A percentile compares a stretch with the other conserved stretches of the same genome.
These are phyloP conservation scores for Whitmania pigra DNA, from an alignment of 1,140 invertebrate genomes.

Conservation along the genomic window DNA sequence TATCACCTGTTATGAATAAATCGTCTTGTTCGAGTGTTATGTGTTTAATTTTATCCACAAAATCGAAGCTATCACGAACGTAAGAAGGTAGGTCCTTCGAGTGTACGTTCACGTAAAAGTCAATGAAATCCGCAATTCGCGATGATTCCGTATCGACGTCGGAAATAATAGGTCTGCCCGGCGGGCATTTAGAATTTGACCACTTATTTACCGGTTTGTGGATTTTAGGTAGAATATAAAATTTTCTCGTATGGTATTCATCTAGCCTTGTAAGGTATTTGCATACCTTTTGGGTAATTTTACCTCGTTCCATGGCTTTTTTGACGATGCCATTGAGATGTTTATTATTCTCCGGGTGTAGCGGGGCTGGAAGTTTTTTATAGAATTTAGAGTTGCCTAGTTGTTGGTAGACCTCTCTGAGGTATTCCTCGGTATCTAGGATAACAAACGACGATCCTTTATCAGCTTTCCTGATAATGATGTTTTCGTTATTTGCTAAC, in stretches of 20 bases:
- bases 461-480: neutral
- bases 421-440: neutral
- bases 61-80: constrained; percentile 3
- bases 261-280: neutral
- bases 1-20: constrained; percentile 7
- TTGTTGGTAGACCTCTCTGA: neutral
- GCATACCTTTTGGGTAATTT: neutral
- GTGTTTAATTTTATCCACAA: constrained; percentile 1
- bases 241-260: neutral
- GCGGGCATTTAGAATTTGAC: neutral
- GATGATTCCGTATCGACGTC: neutral
- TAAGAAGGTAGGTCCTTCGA: neutral
- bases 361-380: neutral
- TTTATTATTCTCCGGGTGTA: neutral
- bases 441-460: neutral
- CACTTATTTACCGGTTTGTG: neutral
- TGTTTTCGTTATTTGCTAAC: neutral
- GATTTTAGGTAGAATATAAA: constrained; percentile 19
- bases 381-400: constrained; percentile 10
- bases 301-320: neutral
- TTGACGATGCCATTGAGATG: neutral
- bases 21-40: neutral
- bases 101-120: neutral
- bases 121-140: constrained; percentile 5
- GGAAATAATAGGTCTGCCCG: too few species aligned